Base-by-base conservation (phyloP, 2,888 invertebrate genomes). In the Lissonota sp. region DNA sequence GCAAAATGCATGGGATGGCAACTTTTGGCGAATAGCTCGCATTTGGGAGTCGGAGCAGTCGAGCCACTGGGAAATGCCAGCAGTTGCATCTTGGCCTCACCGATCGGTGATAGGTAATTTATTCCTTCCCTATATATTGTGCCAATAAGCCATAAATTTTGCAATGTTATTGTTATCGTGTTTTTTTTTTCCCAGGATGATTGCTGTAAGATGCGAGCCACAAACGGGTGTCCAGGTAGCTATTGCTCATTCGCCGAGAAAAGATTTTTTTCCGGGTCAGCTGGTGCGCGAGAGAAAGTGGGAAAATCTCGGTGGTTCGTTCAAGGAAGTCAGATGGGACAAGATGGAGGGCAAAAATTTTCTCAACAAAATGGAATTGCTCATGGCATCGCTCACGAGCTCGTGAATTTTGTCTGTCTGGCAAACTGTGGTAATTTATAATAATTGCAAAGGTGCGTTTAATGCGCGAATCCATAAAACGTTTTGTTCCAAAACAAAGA, bases 1-100 rank as follows among this genome's bases (percentile, higher is more conserved):
- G 98, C 98, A 0, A 97, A 98, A 86, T 96, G 97, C 87, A 98
- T 99, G 97, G 98, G 98, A 7, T 99, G 99, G 99, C 97, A 98
- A 88, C 96, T 97, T 74, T 93, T 99, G 66, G 97, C 98, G 5
- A 97, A 97, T 89, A 98, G 97, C 88, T 95, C 97, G 70, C 97
- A 98, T 91, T 94, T 98, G 79, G 98, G 98, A 16, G 95, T 97
- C 8, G 98, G 98, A 0, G 96, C 97, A 44, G 97, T 98, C 0
- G 99, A 99, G 91, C 97, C 97, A 0, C 93, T 98, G 7, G 98
- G 98, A 10, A 98, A 98, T 92, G 98, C 98, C 0, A 97, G 98
- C 76, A 97, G 98, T 3, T 97, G 98, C 90, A 94, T 98, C 67
- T 93, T 99, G 62, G 97, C 97, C 0, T 98, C 98, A 0, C 98